A percentile compares a stretch with the other conserved stretches of the same genome.
Conservation (phyloP, 2,888 invertebrate species). For the Stenodema calcarata region DNA sequence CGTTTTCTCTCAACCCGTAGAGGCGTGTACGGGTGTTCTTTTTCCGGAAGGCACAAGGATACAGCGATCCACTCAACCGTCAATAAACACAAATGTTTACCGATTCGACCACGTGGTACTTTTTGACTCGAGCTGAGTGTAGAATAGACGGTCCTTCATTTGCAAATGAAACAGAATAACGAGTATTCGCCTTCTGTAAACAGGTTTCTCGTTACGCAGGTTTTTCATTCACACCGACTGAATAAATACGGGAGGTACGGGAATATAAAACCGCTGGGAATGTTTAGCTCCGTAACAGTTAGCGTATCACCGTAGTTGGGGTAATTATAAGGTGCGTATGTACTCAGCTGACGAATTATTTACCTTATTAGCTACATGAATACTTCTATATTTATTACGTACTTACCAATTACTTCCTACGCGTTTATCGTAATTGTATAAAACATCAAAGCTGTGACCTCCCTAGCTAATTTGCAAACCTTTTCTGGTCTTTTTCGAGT, state of each 20-base stretch:
- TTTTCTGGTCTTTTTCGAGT: too few relatives aligned
- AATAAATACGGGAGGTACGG: not conserved
- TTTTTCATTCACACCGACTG: not conserved
- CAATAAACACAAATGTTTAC: not conserved
- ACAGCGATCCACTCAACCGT: not conserved
- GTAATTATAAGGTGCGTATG: not conserved
- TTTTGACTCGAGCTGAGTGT: not conserved
- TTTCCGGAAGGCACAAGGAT: not conserved
- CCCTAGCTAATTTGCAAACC: too few relatives aligned
- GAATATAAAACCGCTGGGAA: not conserved
- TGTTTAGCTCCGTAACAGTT: not conserved
- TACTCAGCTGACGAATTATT: not conserved
- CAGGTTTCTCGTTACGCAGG: not conserved
- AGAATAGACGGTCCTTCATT: not conserved
- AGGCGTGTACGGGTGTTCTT: not conserved
- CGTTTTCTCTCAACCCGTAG: too few relatives aligned
- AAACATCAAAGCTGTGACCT: too few relatives aligned
- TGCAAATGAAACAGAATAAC: not conserved
- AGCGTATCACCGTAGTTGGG: not conserved
- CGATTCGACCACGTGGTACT: not conserved
- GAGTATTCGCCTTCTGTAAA: not conserved
- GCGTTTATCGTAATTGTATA: too few relatives aligned
- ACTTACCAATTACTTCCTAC: too few relatives aligned
- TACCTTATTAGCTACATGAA: not conserved
- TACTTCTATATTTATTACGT: too few relatives aligned